Conservation (phyloP, 2,888 invertebrate species). For the Cantharis flavilabris region DNA sequence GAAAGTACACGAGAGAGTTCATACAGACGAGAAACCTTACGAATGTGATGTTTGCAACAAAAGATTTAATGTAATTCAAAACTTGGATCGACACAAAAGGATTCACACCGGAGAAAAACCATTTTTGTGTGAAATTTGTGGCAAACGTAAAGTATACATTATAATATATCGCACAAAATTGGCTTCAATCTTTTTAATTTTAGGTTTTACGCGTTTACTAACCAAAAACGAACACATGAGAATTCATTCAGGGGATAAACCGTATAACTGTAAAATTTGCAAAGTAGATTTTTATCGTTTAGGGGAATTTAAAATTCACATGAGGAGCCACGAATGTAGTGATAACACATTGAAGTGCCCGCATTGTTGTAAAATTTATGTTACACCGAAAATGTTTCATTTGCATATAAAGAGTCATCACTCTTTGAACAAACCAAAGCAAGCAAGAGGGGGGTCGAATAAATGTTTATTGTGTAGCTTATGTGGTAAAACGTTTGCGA, state of each 20-base stretch:
- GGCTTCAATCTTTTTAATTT: neutral
- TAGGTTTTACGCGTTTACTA: constrained; percentile 4
- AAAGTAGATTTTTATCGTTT: constrained; percentile 1
- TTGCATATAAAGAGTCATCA: neutral
- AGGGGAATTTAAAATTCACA: neutral
- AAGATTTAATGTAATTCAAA: constrained; percentile 7
- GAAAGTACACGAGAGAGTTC: neutral
- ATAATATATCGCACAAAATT: neutral
- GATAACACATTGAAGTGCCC: neutral
- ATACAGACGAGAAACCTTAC: neutral
- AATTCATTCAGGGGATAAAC: constrained; percentile 26
- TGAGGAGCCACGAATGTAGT: neutral
- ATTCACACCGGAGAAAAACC: constrained; percentile 6
- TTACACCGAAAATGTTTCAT: neutral
- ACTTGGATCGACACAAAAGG: constrained; percentile 15
- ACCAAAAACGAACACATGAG: constrained; percentile 23
- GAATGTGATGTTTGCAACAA: constrained; percentile 15
- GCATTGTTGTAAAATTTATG: neutral
- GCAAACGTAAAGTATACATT: neutral
- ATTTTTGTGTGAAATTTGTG: neutral
- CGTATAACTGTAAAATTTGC: constrained; percentile 21
- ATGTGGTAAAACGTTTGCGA: constrained; percentile 10
- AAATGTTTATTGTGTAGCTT: constrained; percentile 9
- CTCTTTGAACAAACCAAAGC: neutral
- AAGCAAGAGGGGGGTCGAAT: neutral